phyloP scores from a whole-genome alignment of 1,140 invertebrate genomes.

The Drosophila kikkawai region DNA sequence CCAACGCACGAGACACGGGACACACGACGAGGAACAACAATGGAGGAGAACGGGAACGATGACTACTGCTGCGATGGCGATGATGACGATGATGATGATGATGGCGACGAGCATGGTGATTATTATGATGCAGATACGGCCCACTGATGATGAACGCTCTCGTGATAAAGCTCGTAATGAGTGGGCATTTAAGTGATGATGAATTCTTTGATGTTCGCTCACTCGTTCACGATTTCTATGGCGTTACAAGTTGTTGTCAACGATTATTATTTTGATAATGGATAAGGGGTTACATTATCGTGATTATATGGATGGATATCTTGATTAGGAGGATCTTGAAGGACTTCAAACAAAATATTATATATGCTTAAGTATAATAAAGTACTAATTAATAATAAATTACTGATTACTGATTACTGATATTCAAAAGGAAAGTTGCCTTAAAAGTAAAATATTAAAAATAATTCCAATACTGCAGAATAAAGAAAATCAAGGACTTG shows the following conservation, averaged over 20 bases:
- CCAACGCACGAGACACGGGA: conserved; percentile 53
- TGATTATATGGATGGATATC: background rate
- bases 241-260: conserved; percentile 3
- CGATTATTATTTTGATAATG: background rate
- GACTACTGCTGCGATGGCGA: background rate
- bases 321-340: background rate
- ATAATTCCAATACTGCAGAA: too few relatives aligned
- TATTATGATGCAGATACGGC: conserved; percentile 31
- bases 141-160: conserved; percentile 28
- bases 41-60: conserved; percentile 32
- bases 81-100: background rate
- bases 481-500: too few relatives aligned
- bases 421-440: too few relatives aligned
- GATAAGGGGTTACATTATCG: conserved; percentile 1
- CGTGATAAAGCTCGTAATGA: conserved; percentile 23
- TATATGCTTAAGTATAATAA: background rate
- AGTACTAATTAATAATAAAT: too few relatives aligned
- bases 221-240: background rate
- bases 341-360: background rate
- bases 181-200: conserved; percentile 11
- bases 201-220: conserved; percentile 22
- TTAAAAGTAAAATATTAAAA: too few relatives aligned
- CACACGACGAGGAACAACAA: conserved; percentile 25
- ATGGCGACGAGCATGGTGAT: background rate
- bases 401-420: too few relatives aligned